Evolutionary conservation across 2,113 vertebrate species (phyloP).

Genomic region (Psephotus haematonotus): DNA sequence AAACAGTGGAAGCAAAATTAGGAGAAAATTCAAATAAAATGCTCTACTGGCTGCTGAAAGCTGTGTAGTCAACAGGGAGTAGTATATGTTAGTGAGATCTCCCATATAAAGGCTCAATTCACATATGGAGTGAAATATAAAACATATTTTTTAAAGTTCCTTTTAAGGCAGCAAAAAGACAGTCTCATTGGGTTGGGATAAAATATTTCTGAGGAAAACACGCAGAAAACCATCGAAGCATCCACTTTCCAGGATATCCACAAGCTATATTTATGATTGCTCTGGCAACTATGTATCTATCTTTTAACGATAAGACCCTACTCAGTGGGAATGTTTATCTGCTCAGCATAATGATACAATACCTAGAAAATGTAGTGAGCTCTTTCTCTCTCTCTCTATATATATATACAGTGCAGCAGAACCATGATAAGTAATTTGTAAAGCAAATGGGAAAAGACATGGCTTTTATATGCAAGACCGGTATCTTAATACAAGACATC

Average conservation of each 20-base stretch:
- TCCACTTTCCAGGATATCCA: not conserved
- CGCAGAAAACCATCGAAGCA: not conserved
- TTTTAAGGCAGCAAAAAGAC: not conserved
- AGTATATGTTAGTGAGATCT: not conserved
- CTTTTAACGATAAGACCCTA: not conserved
- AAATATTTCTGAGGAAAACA: not conserved
- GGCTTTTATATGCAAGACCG: not conserved
- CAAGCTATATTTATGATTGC: not conserved
- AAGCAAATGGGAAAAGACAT: not conserved
- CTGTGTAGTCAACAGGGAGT: not conserved
- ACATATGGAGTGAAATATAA: not conserved
- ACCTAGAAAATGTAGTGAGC: not conserved
- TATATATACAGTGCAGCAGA: not conserved
- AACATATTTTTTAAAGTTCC: not conserved
- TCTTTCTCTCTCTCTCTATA: not conserved
- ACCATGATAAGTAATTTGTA: not conserved
- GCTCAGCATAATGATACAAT: not conserved
- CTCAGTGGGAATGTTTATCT: not conserved
- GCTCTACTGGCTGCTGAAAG: not conserved
- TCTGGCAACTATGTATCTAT: not conserved
- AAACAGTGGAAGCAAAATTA: not conserved
- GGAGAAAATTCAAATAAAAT: slow-evolving; percentile 25
- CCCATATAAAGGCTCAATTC: not conserved
- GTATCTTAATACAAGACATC: not conserved
- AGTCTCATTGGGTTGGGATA: not conserved